phyloP scores from a whole-genome alignment of 1,140 invertebrate genomes.

The Cydia strobilella region DNA sequence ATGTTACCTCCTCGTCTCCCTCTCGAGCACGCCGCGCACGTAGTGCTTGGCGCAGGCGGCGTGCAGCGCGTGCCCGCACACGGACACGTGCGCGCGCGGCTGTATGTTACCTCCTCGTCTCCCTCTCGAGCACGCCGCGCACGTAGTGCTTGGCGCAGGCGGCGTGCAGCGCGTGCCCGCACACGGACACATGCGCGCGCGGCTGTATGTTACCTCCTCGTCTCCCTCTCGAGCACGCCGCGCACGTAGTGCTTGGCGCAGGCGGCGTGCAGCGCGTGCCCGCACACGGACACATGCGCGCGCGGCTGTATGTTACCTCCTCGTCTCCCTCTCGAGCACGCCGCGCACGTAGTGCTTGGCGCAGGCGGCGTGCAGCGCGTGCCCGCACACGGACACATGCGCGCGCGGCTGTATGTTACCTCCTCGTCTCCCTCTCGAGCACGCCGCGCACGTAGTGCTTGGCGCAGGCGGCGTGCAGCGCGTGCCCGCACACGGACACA shows the following conservation, averaged over 20 bases:
- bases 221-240: constrained; percentile 92
- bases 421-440: constrained; percentile 88
- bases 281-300: constrained; percentile 95
- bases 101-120: constrained; percentile 81
- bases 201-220: constrained; percentile 70
- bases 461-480: constrained; percentile 98
- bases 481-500: constrained; percentile 97
- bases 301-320: constrained; percentile 78
- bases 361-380: constrained; percentile 97
- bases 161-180: constrained; percentile 98
- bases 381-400: constrained; percentile 96
- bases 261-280: constrained; percentile 97
- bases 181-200: constrained; percentile 94
- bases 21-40: constrained; percentile 91
- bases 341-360: constrained; percentile 96
- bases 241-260: constrained; percentile 98
- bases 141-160: constrained; percentile 97
- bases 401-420: constrained; percentile 82
- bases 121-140: constrained; percentile 91
- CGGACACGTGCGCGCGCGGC: constrained; percentile 91
- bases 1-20: constrained; percentile 84
- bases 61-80: constrained; percentile 99
- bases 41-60: constrained; percentile 96
- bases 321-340: constrained; percentile 91
- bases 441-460: constrained; percentile 95